phyloP scores from a whole-genome alignment of 2,113 vertebrate genomes.

The Zosterops japonicus region DNA sequence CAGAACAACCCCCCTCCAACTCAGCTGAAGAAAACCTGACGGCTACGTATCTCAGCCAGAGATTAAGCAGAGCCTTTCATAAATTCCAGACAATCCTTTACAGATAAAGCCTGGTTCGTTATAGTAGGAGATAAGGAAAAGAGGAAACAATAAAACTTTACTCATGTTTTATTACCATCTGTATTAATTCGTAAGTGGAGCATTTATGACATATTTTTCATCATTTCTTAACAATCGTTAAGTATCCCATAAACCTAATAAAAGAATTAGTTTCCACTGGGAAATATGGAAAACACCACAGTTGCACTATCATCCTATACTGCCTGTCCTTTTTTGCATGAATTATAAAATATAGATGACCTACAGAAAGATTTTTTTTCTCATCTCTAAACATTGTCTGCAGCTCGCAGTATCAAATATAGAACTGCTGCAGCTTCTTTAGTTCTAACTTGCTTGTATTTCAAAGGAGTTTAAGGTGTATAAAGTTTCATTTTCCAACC shows the following conservation, averaged over 20 bases:
- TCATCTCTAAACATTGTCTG: background rate
- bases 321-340: background rate
- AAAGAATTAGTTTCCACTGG: background rate
- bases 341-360: background rate
- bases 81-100: constrained; percentile 11
- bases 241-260: background rate
- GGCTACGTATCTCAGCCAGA: background rate
- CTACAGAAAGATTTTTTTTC: background rate
- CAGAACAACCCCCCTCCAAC: background rate
- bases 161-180: background rate
- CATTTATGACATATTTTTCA: background rate
- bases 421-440: background rate
- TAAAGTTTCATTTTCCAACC: background rate
- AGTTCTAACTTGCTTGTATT: background rate
- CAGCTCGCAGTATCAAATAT: background rate
- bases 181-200: background rate
- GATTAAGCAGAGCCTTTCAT: constrained; percentile 31
- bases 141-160: constrained; percentile 48
- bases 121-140: background rate
- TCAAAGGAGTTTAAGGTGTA: background rate
- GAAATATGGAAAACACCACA: background rate
- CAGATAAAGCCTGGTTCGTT: constrained; percentile 22
- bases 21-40: background rate
- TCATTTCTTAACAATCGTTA: background rate
- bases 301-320: background rate